Evolutionary conservation across 2,113 vertebrate species (phyloP), one percentile per base, ranked within the genome.

Genomic region (Alligator sinensis): DNA sequence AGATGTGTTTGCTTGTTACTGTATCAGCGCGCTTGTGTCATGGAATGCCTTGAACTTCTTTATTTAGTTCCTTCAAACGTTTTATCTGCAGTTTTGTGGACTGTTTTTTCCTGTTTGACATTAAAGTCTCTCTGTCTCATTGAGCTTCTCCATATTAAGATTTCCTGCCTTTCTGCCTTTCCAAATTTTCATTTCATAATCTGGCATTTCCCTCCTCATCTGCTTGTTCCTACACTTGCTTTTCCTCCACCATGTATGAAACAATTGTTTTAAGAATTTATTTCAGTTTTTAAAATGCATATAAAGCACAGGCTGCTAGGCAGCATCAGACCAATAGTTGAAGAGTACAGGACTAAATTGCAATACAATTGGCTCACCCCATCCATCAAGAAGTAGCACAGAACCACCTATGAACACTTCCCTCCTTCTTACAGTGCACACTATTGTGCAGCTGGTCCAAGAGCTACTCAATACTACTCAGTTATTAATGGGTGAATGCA

Each of bases 121-220:
- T 83, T 89, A 3, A 86, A 85, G 82, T 86, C 91, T 84, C 95
- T 95, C 5, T 0, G 93, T 95, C 80, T 89, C 84, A 62, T 13
- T 66, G 75, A 91, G 24, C 24, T 7, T 85, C 89, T 93, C 94
- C 90, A 88, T 95, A 84, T 78, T 91, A 87, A 94, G 88, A 87
- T 96, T 97, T 96, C 93, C 96, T 97, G 94, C 38, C 75, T 95
- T 95, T 96, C 91, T 97, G 95, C 91, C 55, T 62, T 85, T 80
- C 38, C 88, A 96, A 81, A 87, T 60, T 86, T 86, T 70, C 89
- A 47, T 22, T 84, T 57, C 63, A 59, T n/a, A 87, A 30, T 4
- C 54, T 2, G 4, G 13, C 12, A 74, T 2, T 2, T 4, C 3
- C 59, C 74, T 14, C 4, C 25, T 83, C 84, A 90, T n/a, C n/a